Conservation (phyloP, 2,113 vertebrate genomes). For the Anarhynchus alexandrinus region DNA sequence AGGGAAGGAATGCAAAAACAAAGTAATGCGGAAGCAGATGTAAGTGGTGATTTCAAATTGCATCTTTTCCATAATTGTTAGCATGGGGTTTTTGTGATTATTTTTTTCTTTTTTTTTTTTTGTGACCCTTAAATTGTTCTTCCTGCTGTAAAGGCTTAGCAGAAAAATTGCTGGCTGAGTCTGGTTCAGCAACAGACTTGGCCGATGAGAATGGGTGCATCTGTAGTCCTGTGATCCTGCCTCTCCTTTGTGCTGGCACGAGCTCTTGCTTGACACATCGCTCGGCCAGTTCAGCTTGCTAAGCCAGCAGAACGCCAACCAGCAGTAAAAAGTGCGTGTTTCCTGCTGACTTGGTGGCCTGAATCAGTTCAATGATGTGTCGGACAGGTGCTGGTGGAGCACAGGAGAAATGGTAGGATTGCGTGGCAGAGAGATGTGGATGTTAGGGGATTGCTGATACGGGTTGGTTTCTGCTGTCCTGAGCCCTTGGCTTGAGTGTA, state of each 20-base stretch:
- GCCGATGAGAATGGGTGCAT: not conserved
- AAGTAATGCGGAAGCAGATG: not conserved
- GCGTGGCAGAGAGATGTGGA: not conserved
- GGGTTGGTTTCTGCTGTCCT: not conserved
- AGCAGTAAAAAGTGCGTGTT: not conserved
- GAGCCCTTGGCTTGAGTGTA: not conserved
- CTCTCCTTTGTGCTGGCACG: not conserved
- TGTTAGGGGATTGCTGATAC: fast-evolving
- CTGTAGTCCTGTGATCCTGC: not conserved
- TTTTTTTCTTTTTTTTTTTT: not conserved
- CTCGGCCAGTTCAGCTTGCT: slow-evolving; percentile 1
- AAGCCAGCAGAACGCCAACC: not conserved
- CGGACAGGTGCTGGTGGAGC: not conserved
- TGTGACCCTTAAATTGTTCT: not conserved
- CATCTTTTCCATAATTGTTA: not conserved
- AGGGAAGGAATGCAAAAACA: not conserved
- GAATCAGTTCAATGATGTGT: fast-evolving
- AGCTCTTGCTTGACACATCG: not conserved
- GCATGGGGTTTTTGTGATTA: too few species aligned
- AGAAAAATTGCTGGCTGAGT: not conserved
- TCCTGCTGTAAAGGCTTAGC: not conserved
- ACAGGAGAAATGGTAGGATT: not conserved
- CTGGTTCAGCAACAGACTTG: not conserved
- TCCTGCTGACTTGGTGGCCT: not conserved
- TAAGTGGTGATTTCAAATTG: not conserved